Evolutionary conservation across 1,140 invertebrate species (phyloP), one percentile per base, ranked within the genome.

Genomic region (Drosophila sproati): DNA sequence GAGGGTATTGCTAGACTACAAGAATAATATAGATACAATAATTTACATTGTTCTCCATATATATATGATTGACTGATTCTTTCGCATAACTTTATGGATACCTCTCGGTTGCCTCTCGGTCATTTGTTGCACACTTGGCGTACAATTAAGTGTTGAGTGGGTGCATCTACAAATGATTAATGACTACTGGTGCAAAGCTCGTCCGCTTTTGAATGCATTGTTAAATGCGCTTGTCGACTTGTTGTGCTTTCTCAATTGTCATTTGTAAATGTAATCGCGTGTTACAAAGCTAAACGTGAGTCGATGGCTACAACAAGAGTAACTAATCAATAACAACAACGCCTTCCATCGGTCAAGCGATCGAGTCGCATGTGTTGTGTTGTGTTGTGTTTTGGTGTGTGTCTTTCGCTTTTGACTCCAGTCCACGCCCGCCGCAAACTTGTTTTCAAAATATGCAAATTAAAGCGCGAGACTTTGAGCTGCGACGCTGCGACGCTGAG

Each of bases 391-490:
- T 20, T 1, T 20, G 20, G 0, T 20, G 20, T 20, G 20, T 74
- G 61, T 80, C 55, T 59, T 60, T 54, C 47, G 55, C 47, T 62
- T 43, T 68, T 73, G 57, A 62, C 70, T 67, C 29, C n/a, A 52
- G 55, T 73, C 62, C 70, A 77, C 74, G 70, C 74, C 72, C 69
- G 69, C 70, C 57, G 57, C 57, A 77, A 77, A 77, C 70, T 60
- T 41, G 73, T 77, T 77, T 76, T 70, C 51, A 31, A 68, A 85
- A 85, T 83, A 88, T 88, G 85, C 85, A 88, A 88, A 88, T 88
- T 71, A 78, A 72, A 61, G 64, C 80, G 83, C 83, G 68, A 43
- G 50, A 52, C 57, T 59, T 31, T 48, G n/a, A 52, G 47, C 56
- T 39, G n/a, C 5, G 57, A 55, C 43, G 57, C 41, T 59, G 48